Evolutionary conservation across 2,113 vertebrate genomes (phyloP), one percentile per base, ranked within the genome.

Genomic region (Acrocephalus arundinaceus): DNA sequence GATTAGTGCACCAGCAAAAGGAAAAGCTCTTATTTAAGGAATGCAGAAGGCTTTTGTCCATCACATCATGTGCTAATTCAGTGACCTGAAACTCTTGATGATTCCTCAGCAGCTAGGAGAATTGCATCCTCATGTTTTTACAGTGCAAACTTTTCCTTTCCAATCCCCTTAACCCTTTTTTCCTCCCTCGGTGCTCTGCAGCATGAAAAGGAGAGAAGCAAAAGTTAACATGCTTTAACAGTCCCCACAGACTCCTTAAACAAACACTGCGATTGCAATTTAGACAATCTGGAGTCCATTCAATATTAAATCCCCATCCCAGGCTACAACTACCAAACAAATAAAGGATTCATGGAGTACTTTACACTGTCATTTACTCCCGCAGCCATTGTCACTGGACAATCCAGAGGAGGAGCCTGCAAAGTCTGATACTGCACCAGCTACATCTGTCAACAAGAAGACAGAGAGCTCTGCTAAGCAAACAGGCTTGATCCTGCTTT

Each of bases 221-320:
- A 95, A 98, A 98, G 97, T 98, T 97, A 97, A 97, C 97, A 78
- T 91, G 94, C 94, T 97, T 95, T 95, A 96, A 94, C 96, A 90
- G 95, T 97, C 97, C 95, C 96, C 75, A 58, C 79, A 94, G 96
- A 59, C 97, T 90, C 94, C 95, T 97, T 97, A 97, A 98, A 97
- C 89, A 97, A 98, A 98, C 95, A 96, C 95, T 81, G 95, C 17
- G 71, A 97, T 97, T 94, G 97, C 96, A 95, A 97, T 97, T 97
- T 97, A 98, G 97, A 97, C 97, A 97, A 97, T 97, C 97, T 97
- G 96, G 97, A 98, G 96, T 97, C 96, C 94, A 97, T 97, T 97
- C 97, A 96, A 90, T 93, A 97, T 94, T 90, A 97, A 97, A 97
- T 97, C 94, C 94, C 93, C 89, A 93, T 95, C 91, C 91, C 92